phyloP scores from a whole-genome alignment of 2,113 vertebrate genomes.

The Centropus unirufus region DNA sequence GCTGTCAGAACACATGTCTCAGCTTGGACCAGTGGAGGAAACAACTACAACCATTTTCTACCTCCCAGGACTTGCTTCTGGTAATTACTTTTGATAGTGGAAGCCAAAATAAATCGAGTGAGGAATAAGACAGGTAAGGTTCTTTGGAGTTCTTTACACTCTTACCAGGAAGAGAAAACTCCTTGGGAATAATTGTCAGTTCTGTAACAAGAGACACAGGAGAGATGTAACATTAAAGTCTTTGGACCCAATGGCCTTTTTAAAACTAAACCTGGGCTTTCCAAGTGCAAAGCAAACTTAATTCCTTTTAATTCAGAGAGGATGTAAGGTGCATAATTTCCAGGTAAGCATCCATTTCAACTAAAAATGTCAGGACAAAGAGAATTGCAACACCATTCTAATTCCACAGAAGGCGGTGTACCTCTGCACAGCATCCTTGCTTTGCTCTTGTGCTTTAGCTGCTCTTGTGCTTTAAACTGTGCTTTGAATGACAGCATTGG shows the following conservation, averaged over 20 bases:
- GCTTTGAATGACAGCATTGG: not conserved
- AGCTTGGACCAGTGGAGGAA: not conserved
- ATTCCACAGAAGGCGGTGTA: not conserved
- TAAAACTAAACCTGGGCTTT: not conserved
- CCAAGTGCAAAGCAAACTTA: not conserved
- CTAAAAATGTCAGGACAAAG: not conserved
- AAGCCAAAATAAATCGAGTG: not conserved
- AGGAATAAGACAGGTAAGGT: not conserved
- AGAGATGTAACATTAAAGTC: not conserved
- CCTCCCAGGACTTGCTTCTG: not conserved
- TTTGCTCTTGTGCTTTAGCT: not conserved
- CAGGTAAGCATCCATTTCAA: not conserved
- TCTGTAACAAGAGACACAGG: not conserved
- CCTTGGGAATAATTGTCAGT: not conserved
- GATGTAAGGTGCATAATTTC: not conserved
- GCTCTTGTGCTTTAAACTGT: not conserved
- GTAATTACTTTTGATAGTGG: not conserved
- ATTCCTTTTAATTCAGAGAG: constrained; percentile 8
- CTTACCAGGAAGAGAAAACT: not conserved
- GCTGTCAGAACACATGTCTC: not conserved
- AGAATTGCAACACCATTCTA: not conserved
- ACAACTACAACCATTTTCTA: not conserved
- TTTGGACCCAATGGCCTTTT: not conserved
- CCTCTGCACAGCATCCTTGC: not conserved
- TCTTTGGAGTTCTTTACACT: not conserved